A percentile compares a stretch with the other conserved stretches of the same genome.
phyloP scores from a whole-genome alignment of 2,113 vertebrate species.

The Antechinus stuartii region DNA sequence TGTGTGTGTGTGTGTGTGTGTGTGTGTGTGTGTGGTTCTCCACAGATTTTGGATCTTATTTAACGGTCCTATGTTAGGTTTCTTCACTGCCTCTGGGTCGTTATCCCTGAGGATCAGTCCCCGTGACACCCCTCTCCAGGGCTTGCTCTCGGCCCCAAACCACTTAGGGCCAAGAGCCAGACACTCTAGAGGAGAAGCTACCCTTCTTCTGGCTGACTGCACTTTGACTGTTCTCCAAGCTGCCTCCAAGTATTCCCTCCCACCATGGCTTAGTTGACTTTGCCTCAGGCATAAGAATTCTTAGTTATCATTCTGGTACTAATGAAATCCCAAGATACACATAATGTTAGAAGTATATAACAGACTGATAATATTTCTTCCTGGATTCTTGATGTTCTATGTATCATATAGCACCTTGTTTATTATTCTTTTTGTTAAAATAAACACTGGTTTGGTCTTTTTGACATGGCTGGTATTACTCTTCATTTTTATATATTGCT shows the following conservation, averaged over 20 bases:
- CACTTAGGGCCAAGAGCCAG: neutral
- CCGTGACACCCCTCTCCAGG: neutral
- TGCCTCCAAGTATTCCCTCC: neutral
- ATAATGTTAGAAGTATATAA: constrained; percentile 53
- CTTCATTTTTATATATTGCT: constrained; percentile 44
- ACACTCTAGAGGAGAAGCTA: neutral
- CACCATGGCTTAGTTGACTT: neutral
- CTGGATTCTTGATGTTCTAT: neutral
- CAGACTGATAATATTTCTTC: constrained; percentile 19
- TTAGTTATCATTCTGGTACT: neutral
- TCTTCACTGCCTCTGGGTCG: neutral
- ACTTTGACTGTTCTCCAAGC: neutral
- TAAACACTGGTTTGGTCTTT: neutral
- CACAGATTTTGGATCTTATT: neutral
- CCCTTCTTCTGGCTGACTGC: neutral
- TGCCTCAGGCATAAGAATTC: neutral
- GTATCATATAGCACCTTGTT: neutral
- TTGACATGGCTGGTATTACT: neutral
- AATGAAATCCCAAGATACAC: constrained; percentile 34
- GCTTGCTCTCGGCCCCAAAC: neutral
- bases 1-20: neutral
- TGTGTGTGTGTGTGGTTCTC: no score
- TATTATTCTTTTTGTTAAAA: constrained; percentile 21
- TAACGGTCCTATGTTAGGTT: neutral
- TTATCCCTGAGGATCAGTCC: neutral